These are phyloP conservation scores for Acanthosepion pharaonis DNA, from an alignment of 2,888 invertebrate genomes.

Conservation along the genomic window DNA sequence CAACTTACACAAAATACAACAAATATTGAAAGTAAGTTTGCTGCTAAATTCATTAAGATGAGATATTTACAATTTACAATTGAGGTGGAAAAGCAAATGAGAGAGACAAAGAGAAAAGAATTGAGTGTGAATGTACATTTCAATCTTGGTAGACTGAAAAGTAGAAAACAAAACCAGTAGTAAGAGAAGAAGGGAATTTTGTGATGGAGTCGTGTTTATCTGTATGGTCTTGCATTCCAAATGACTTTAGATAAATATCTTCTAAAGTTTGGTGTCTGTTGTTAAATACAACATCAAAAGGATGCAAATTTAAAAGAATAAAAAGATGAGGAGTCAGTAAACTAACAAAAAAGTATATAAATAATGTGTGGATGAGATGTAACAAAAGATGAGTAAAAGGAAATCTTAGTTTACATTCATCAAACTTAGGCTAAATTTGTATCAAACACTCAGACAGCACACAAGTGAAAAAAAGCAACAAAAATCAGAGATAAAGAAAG, in stretches of 20 bases:
- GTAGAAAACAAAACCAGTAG: not conserved
- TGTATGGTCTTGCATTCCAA: not conserved
- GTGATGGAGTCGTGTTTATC: not conserved
- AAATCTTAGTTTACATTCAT: not conserved
- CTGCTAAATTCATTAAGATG: not conserved
- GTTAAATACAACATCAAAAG: not conserved
- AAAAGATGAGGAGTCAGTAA: not conserved
- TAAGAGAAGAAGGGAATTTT: not conserved
- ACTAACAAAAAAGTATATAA: not conserved
- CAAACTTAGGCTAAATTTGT: too few species aligned
- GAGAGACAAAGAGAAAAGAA: not conserved
- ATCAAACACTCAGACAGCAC: too few species aligned
- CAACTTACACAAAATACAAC: slow-evolving; percentile 1
- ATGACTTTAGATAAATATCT: not conserved
- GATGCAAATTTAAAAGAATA: not conserved
- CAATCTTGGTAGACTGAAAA: not conserved
- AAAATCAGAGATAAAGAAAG: not conserved
- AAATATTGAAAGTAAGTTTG: not conserved
- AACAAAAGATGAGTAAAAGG: not conserved
- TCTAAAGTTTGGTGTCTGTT: not conserved
- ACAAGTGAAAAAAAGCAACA: too few species aligned
- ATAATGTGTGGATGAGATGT: too few species aligned
- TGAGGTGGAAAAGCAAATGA: not conserved
- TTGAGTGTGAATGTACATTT: not conserved
- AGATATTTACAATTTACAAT: slow-evolving; percentile 14